Base-by-base conservation (phyloP, 1,140 invertebrate genomes). In the Wasmannia auropunctata region DNA sequence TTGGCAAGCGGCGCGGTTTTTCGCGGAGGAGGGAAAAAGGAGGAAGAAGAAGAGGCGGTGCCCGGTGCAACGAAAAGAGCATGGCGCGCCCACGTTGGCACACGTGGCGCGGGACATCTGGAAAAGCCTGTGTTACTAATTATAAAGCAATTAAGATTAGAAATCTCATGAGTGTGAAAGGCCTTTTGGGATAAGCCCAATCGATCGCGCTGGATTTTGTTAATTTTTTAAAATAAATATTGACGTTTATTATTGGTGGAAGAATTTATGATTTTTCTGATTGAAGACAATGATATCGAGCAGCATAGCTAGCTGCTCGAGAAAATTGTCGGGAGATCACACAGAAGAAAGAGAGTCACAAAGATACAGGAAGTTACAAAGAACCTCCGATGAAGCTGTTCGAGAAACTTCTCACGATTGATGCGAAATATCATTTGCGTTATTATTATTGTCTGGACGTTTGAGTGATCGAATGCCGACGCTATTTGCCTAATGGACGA, bases 81-180 rank as follows among this genome's bases (percentile, higher is more conserved):
- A 75, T 86, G 74, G 34, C 11, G 16, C 34, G 46, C 49, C 25
- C 7, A 69, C 76, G 62, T 51, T 62, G 75, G 77, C 62, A 77
- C 87, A 89, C 87, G 88, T 89, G 88, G 70, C 40, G 58, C 31
- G 16, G 51, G 3, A 51, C 31, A 67, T 80, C 51, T 72, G 49
- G n/a, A 74, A n/a, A n/a, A 86, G 65, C 60, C 70, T 43, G 6
- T 8, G n/a, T 85, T 37, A 37, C 19, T n/a, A 8, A n/a, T n/a
- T n/a, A n/a, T n/a, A n/a, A 67, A 19, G 14, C 46, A n/a, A 69
- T 77, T 69, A 37, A 76, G 31, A 76, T 76, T 69, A 62, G 37
- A 22, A 28, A 49, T 37, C 40, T 31, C 40, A 43, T 16, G 6
- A 56, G 16, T n/a, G 16, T 28, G 51, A 28, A 46, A 31, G 22